Conservation (phyloP, 1,140 invertebrate species). For the Zaprionus inermis region DNA sequence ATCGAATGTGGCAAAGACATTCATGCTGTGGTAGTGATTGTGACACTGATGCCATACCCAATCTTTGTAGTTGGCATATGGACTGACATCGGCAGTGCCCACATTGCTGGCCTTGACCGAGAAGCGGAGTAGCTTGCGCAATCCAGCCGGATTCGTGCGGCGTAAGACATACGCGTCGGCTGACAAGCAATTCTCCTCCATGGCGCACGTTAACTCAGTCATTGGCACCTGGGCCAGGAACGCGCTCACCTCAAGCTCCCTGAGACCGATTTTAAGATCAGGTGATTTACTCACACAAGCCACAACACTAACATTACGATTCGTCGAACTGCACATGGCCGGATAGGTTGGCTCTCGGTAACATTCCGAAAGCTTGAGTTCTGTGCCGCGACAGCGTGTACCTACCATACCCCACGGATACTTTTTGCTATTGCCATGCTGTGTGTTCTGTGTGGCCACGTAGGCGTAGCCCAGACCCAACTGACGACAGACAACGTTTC, state of each 20-base stretch:
- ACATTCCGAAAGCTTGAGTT: constrained; percentile 89
- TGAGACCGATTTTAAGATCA: constrained; percentile 93
- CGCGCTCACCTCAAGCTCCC: constrained; percentile 90
- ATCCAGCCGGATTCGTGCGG: constrained; percentile 53
- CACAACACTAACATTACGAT: constrained; percentile 90
- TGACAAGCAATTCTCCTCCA: constrained; percentile 97
- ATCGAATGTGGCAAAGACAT: constrained; percentile 98
- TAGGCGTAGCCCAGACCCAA: constrained; percentile 90
- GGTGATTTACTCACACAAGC: constrained; percentile 90
- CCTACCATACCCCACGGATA: constrained; percentile 88
- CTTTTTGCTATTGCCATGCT: constrained; percentile 87
- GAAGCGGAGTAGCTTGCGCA: constrained; percentile 68
- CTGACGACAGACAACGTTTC: constrained; percentile 92
- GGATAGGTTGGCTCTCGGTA: constrained; percentile 85
- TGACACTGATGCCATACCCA: constrained; percentile 99
- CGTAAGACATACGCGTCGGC: constrained; percentile 92
- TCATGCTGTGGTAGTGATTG: constrained; percentile 99
- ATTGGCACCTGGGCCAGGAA: constrained; percentile 94
- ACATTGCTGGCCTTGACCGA: constrained; percentile 92
- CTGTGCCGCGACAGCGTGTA: constrained; percentile 90
- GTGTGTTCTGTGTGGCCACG: constrained; percentile 87
- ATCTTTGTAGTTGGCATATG: constrained; percentile 93
- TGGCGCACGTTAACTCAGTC: constrained; percentile 94
- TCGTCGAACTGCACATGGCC: constrained; percentile 83
- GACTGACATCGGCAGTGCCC: constrained; percentile 95